phyloP scores from a whole-genome alignment of 2,797 vertebrate genomes.

The Vespertilio murinus region DNA sequence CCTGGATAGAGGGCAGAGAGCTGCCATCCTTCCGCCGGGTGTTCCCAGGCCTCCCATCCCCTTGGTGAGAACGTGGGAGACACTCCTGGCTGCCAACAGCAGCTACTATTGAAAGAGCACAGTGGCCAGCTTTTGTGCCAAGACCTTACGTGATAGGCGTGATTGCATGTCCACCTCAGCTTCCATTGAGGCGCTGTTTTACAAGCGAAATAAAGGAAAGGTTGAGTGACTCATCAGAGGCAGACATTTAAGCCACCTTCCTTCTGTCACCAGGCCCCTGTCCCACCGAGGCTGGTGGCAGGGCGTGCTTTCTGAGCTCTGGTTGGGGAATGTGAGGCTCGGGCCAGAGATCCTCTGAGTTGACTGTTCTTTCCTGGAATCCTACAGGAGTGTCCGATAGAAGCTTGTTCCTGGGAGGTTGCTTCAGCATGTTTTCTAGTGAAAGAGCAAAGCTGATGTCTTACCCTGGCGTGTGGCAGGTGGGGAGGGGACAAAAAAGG shows the following conservation, averaged over 20 bases:
- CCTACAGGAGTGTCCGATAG: neutral
- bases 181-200: neutral
- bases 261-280: neutral
- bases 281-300: neutral
- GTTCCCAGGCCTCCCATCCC: neutral
- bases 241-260: neutral
- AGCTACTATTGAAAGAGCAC: neutral
- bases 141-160: neutral
- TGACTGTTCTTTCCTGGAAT: neutral
- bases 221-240: neutral
- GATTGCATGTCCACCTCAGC: neutral
- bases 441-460: neutral
- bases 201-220: neutral
- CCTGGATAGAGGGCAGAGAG: neutral
- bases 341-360: neutral
- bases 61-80: neutral
- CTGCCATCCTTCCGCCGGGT: too few relatives aligned
- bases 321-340: neutral
- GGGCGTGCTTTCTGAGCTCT: neutral
- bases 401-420: neutral
- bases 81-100: neutral
- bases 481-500: neutral
- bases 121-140: neutral
- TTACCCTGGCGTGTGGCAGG: neutral
- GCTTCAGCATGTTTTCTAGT: neutral